Percentiles rank a stretch among this genome's conserved stretches.
These are phyloP conservation scores for Drosophila varians DNA, from an alignment of 1,140 invertebrate genomes.

Conservation along the genomic window DNA sequence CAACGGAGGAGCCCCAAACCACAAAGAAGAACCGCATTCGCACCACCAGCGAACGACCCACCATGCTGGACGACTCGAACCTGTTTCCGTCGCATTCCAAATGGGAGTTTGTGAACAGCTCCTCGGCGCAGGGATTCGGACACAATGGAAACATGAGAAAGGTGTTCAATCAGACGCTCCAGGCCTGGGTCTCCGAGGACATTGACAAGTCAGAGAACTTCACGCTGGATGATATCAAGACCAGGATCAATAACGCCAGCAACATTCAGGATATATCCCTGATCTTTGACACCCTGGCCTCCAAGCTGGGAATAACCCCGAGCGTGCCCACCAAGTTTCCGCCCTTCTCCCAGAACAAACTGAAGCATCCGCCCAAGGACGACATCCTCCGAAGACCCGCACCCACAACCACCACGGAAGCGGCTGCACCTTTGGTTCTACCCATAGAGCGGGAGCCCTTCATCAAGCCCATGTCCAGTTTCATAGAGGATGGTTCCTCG, in stretches of 20 bases:
- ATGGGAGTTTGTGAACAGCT: constrained; percentile 80
- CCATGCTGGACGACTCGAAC: constrained; percentile 74
- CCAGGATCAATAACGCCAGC: constrained; percentile 78
- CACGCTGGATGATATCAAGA: constrained; percentile 73
- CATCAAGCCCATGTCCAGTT: constrained; percentile 75
- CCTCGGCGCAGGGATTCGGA: constrained; percentile 51
- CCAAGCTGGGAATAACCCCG: constrained; percentile 80
- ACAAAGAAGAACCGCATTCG: constrained; percentile 54
- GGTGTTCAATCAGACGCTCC: constrained; percentile 80
- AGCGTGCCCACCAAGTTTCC: constrained; percentile 71
- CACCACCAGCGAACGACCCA: constrained; percentile 58
- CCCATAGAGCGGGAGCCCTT: constrained; percentile 68
- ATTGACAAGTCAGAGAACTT: constrained; percentile 72
- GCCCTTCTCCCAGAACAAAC: constrained; percentile 77
- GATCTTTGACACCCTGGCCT: constrained; percentile 81
- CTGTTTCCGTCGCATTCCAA: constrained; percentile 82
- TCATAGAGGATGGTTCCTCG: constrained; percentile 63
- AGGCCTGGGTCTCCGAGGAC: constrained; percentile 82
- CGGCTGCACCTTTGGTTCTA: constrained; percentile 18
- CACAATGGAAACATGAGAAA: constrained; percentile 70
- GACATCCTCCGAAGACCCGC: constrained; percentile 52
- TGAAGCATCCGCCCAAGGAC: constrained; percentile 63
- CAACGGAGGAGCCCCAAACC: constrained; percentile 26
- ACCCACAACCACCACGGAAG: constrained; percentile 26
- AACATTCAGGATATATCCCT: constrained; percentile 82